A percentile compares a stretch with the other conserved stretches of the same genome.
These are phyloP conservation scores for Branchellion lobata DNA, from an alignment of 2,888 invertebrate genomes.

Conservation along the genomic window DNA sequence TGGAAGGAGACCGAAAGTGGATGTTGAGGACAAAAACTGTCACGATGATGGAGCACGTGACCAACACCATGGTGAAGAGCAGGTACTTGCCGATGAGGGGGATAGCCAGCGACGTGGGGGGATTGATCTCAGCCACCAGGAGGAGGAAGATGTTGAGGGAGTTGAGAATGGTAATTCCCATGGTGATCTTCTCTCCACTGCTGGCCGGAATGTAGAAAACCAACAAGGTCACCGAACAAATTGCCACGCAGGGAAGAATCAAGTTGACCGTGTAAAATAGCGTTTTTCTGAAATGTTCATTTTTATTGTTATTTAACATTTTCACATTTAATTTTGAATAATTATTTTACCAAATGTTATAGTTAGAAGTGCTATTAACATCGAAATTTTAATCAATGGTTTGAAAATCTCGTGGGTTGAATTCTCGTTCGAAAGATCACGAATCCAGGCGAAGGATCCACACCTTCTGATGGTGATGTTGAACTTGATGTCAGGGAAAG, in stretches of 20 bases:
- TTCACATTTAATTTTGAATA: neutral
- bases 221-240: conserved; percentile 89
- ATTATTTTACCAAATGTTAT: too few species aligned
- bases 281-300: conserved; percentile 63
- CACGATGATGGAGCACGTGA: conserved; percentile 90
- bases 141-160: conserved; percentile 99
- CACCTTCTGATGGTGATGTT: conserved; percentile 59
- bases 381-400: too few species aligned
- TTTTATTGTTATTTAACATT: neutral
- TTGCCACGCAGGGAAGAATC: conserved; percentile 93
- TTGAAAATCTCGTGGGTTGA: too few species aligned
- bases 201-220: conserved; percentile 97
- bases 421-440: too few species aligned
- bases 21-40: conserved; percentile 95
- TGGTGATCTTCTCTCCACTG: conserved; percentile 94
- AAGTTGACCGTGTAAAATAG: conserved; percentile 95
- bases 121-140: conserved; percentile 95
- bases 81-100: conserved; percentile 89
- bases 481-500: conserved; percentile 64
- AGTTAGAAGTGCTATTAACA: too few species aligned
- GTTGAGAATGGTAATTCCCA: conserved; percentile 93
- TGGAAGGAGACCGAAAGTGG: conserved; percentile 94
- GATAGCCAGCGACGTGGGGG: conserved; percentile 93
- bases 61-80: conserved; percentile 97
- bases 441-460: neutral